Evolutionary conservation across 2,797 vertebrate genomes (phyloP).

Genomic region (Austrolebias charrua): DNA sequence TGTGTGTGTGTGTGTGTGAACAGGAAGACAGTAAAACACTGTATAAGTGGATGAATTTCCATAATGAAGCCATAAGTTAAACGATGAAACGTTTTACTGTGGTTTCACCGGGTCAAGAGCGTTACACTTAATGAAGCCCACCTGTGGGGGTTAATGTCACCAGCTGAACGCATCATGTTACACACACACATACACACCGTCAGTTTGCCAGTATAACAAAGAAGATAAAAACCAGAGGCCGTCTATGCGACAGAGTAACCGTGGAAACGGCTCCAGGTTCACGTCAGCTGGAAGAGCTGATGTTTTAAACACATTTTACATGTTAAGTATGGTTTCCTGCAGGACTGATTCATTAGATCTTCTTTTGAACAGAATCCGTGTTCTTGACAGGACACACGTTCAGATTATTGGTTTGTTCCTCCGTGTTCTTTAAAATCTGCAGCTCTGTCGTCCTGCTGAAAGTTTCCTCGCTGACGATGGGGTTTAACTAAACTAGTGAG

Average conservation of each 20-base stretch:
- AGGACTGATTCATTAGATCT: no score
- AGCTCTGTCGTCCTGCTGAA: no score
- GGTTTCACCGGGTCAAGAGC: conserved; percentile 16
- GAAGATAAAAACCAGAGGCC: neutral
- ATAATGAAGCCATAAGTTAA: conserved; percentile 40
- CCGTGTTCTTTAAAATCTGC: no score
- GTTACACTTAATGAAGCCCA: conserved; percentile 18
- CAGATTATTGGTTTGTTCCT: no score
- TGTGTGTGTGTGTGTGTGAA: neutral
- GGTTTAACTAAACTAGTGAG: no score
- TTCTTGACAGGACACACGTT: no score
- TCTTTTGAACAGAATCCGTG: no score
- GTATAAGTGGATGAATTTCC: conserved; percentile 24
- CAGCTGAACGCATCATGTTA: conserved; percentile 9
- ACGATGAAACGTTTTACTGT: conserved; percentile 7
- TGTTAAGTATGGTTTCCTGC: no score
- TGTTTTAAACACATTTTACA: neutral
- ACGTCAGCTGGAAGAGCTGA: conserved; percentile 3
- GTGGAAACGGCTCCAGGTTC: neutral
- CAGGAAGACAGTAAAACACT: neutral
- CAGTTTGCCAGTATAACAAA: neutral
- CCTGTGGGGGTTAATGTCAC: conserved; percentile 20
- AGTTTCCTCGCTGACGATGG: no score
- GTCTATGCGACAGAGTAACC: neutral
- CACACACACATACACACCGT: neutral